Base-by-base conservation (phyloP, 23 tunicate species). In the Styela clava region DNA sequence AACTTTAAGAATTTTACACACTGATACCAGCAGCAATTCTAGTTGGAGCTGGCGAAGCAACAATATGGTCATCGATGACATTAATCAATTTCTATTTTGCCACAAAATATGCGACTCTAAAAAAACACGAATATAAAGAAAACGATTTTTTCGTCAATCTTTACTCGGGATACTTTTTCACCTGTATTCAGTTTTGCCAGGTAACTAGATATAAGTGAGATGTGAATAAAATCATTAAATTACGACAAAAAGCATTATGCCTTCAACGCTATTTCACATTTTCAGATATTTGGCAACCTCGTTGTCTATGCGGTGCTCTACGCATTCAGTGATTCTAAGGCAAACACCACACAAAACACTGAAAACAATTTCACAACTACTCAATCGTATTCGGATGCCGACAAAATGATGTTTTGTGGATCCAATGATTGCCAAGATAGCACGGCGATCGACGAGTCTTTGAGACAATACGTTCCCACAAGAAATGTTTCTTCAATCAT, bases 11-110 rank as follows among this genome's bases (percentile, higher is more conserved):
- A 52, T 78, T 78, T 64, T 79, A 79, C 62, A 79, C 83, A 9
- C 28, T 79, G 56, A 34, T 79, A 64, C 83, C 83, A 1, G 83
- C 74, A 24, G 83, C 69, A 63, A 30, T 67, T n/a, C 32, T 79
- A 5, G 35, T 79, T 23, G 83, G 83, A 16, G 9, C 29, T 35
- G 73, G 74, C 2, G 83, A 79, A 33, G 83, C 83, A 24, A 21
- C 52, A 24, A 64, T 27, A 31, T 79, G 83, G 83, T 33, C 83
- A 23, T 63, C 36, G 5, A 31, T 79, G 52, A 31, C 83, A 20
- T 32, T 79, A 31, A 79, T 79, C 24, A 64, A 35, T 35, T 29
- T 33, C 19, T 64, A 64, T 27, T 79, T 64, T 52, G 83, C 74
- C 7, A 67, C 31, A 29, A 16, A 67, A 29, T 67, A 67, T 67